Base-by-base conservation (phyloP, 2,113 vertebrate species). In the Isurus oxyrinchus region DNA sequence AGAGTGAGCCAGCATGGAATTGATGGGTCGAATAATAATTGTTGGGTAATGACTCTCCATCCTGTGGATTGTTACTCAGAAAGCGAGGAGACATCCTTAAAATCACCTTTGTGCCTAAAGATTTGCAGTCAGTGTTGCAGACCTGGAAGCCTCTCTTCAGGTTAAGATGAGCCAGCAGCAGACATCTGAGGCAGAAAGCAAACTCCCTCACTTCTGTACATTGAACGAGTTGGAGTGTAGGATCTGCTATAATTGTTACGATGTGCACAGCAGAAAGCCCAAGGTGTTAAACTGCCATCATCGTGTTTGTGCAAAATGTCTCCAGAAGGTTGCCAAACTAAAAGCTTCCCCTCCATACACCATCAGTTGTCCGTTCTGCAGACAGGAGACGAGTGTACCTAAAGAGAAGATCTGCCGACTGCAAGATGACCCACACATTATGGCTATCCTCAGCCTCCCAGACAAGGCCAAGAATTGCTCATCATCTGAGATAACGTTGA, bases 281-380 rank as follows among this genome's bases (percentile, higher is more conserved):
- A 99, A 99, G 96, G 98, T 99, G 96, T 98, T 99, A 21, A 98
- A 98, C 96, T 99, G 99, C n/a, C 98, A 98, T 97, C 99, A 99
- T 97, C 97, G 98, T n/a, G 98, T 99, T 10, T 99, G 99, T 96
- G 98, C 98, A 97, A 99, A 98, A 97, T 99, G 99, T 97, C 98
- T 99, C 49, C 97, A 97, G 96, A 99, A 99, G 97, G 99, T 99
- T 97, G 98, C 99, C 95, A 98, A 99, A 97, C 98, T 99, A 0
- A 98, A 98, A 3, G 99, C 99, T 96, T 98, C 98, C 14, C 98
- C 98, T 0, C 98, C 98, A 0, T 98, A 98, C 27, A 97, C 98
- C 40, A 98, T 99, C 4, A 98, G 99, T 25, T 99, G 99, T 96
- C 99, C 99, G 0, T 99, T 99, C 97, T 99, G 99, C 97, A 98